Evolutionary conservation across 2,888 invertebrate species (phyloP).

Genomic region (Drosophila mimetica): DNA sequence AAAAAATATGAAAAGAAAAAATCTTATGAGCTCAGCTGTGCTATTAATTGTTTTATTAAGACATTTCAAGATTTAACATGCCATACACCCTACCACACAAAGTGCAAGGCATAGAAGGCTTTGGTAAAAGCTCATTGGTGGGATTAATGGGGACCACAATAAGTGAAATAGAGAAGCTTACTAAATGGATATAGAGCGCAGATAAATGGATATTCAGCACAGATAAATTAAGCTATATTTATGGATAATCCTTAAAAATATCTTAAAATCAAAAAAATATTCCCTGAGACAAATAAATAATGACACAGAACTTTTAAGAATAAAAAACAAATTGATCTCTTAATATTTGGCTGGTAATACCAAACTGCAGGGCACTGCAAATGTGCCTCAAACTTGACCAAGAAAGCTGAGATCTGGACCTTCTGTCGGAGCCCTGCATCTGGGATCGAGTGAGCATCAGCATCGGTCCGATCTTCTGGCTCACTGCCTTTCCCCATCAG

Average conservation of each 20-base stretch:
- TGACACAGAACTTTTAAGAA: neutral
- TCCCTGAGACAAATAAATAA: too few relatives aligned
- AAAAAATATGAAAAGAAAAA: constrained; percentile 43
- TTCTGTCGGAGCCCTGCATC: constrained; percentile 19
- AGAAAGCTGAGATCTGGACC: constrained; percentile 32
- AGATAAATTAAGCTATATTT: too few relatives aligned
- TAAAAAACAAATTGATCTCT: neutral
- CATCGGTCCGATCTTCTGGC: constrained; percentile 64
- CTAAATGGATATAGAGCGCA: neutral
- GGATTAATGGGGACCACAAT: neutral
- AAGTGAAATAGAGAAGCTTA: neutral
- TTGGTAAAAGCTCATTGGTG: neutral
- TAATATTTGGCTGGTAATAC: too few relatives aligned
- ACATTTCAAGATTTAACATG: constrained; percentile 79
- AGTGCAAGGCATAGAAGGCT: constrained; percentile 17
- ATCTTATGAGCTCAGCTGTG: constrained; percentile 78
- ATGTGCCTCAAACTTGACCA: constrained; percentile 42
- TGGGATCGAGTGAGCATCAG: constrained; percentile 4
- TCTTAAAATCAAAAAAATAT: too few relatives aligned
- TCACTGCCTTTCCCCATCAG: constrained; percentile 49
- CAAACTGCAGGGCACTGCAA: constrained; percentile 10
- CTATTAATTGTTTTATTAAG: constrained; percentile 80
- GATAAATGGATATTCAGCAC: too few relatives aligned
- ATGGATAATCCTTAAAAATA: neutral
- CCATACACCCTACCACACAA: constrained; percentile 56